Percentiles rank a stretch among this genome's conserved stretches.
These are phyloP conservation scores for Genyomyrus donnyi DNA, from an alignment of 2,113 vertebrate genomes.

Conservation along the genomic window DNA sequence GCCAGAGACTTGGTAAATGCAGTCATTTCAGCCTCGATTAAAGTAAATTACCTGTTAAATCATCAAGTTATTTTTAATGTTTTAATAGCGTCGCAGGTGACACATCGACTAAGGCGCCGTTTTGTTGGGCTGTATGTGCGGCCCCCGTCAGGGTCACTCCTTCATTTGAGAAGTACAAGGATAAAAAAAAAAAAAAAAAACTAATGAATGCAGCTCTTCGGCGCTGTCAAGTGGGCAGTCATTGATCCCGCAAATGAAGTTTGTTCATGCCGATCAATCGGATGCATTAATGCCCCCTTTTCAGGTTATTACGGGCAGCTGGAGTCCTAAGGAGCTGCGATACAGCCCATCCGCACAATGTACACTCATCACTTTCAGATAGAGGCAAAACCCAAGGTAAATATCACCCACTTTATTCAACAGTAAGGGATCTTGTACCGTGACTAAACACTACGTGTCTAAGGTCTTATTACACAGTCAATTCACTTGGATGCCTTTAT, in stretches of 20 bases:
- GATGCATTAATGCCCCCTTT: conserved; percentile 78
- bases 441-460: conserved; percentile 4
- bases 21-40: neutral
- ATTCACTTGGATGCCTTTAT: neutral
- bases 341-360: neutral
- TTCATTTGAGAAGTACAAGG: neutral
- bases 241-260: conserved; percentile 99
- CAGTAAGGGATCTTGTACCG: neutral
- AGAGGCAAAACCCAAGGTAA: neutral
- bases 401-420: neutral
- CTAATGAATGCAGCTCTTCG: conserved; percentile 78
- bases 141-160: neutral
- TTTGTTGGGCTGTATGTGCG: neutral
- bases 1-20: neutral
- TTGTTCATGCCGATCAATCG: conserved; percentile 98
- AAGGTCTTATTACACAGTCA: neutral
- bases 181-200: neutral
- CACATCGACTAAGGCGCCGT: neutral
- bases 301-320: conserved; percentile 91
- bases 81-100: neutral
- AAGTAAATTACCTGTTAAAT: neutral
- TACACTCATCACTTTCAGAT: conserved; percentile 5
- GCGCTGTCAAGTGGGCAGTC: conserved; percentile 96
- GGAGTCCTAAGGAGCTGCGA: conserved; percentile 78
- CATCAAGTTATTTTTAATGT: neutral